These are phyloP conservation scores for Hyalella azteca DNA, from an alignment of 2,888 invertebrate species.

Conservation along the genomic window DNA sequence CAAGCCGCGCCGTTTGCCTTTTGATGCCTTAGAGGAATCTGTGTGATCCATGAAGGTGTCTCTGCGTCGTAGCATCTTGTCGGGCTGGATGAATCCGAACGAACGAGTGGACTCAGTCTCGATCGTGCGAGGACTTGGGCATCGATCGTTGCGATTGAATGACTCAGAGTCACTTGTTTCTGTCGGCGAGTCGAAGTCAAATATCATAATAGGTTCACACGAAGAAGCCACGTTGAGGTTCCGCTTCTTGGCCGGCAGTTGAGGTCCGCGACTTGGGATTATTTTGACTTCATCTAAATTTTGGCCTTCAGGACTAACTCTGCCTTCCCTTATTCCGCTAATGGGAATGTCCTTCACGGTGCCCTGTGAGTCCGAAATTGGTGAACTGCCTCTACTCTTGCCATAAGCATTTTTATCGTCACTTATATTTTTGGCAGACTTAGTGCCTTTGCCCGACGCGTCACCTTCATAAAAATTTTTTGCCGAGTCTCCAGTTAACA, in stretches of 20 bases:
- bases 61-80: slow-evolving; percentile 46
- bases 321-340: slow-evolving; percentile 46
- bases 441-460: not conserved
- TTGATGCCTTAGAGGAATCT: slow-evolving; percentile 22
- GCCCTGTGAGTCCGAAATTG: slow-evolving; percentile 50
- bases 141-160: slow-evolving; percentile 38
- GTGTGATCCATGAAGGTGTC: slow-evolving; percentile 48
- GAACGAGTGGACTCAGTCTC: slow-evolving; percentile 55
- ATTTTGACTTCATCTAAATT: slow-evolving; percentile 51
- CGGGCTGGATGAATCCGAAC: slow-evolving; percentile 50
- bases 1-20: slow-evolving; percentile 40
- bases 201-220: slow-evolving; percentile 43
- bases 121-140: slow-evolving; percentile 50
- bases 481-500: slow-evolving; percentile 26
- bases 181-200: slow-evolving; percentile 55
- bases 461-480: not conserved
- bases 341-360: slow-evolving; percentile 53
- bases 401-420: slow-evolving; percentile 48
- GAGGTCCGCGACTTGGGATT: slow-evolving; percentile 51
- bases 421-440: not conserved
- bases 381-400: slow-evolving; percentile 52
- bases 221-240: slow-evolving; percentile 23
- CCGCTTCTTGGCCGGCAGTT: slow-evolving; percentile 44
- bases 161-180: slow-evolving; percentile 56
- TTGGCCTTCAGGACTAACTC: slow-evolving; percentile 48